phyloP scores from a whole-genome alignment of 2,888 invertebrate species.

The Heliconius aoede region DNA sequence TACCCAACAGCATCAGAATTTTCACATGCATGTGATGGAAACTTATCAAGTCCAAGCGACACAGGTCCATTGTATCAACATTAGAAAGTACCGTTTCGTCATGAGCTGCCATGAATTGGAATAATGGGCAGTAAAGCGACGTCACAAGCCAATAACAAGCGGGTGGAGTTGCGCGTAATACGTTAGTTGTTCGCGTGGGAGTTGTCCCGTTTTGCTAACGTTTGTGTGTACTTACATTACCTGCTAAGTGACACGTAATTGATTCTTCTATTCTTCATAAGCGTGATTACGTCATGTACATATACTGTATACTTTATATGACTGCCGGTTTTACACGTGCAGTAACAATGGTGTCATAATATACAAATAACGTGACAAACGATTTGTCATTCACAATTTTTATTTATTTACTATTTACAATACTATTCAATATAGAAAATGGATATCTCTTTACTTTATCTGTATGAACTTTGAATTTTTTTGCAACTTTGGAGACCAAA shows the following conservation, averaged over 20 bases:
- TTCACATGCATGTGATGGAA: slow-evolving; percentile 15
- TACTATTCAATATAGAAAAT: not conserved
- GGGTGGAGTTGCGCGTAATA: slow-evolving; percentile 52
- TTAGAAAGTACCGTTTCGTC: slow-evolving; percentile 76
- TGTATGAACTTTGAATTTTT: not conserved
- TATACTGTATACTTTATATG: slow-evolving; percentile 26
- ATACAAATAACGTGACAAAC: not conserved
- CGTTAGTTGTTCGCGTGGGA: slow-evolving; percentile 63
- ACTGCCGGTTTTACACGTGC: slow-evolving; percentile 5
- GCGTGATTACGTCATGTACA: slow-evolving; percentile 43
- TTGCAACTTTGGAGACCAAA: not conserved
- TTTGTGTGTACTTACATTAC: slow-evolving; percentile 25
- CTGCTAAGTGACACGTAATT: slow-evolving; percentile 42
- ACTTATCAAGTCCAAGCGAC: slow-evolving; percentile 20
- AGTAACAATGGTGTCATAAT: not conserved
- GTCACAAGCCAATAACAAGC: slow-evolving; percentile 59
- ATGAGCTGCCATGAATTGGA: slow-evolving; percentile 68
- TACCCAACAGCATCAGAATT: not conserved
- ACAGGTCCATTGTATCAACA: slow-evolving; percentile 60
- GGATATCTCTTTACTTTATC: not conserved
- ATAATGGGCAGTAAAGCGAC: slow-evolving; percentile 64
- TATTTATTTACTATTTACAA: not conserved
- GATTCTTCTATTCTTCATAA: slow-evolving; percentile 43
- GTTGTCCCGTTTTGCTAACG: slow-evolving; percentile 56
- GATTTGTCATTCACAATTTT: not conserved